phyloP scores from a whole-genome alignment of 2,113 vertebrate genomes.

The Colinus virginianus region DNA sequence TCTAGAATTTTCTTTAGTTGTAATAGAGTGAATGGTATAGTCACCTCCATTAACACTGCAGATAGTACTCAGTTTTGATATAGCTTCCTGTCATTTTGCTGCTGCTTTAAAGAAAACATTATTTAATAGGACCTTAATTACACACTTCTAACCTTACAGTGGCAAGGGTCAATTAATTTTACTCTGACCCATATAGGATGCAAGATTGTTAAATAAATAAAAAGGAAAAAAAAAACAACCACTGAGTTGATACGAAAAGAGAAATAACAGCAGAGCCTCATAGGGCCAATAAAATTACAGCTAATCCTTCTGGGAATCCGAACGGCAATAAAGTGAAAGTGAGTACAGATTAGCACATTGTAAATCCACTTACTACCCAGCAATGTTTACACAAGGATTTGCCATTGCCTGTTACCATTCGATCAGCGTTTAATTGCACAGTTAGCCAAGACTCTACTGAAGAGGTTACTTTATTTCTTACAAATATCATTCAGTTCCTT shows the following conservation, averaged over 20 bases:
- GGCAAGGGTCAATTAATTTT: conserved; percentile 65
- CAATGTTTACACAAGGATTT: conserved; percentile 85
- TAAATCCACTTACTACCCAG: conserved; percentile 86
- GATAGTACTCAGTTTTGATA: neutral
- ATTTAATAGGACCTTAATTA: conserved; percentile 55
- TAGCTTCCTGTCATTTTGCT: neutral
- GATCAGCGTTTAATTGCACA: conserved; percentile 84
- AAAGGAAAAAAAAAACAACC: conserved; percentile 20
- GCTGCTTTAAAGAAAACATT: neutral
- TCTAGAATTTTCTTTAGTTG: neutral
- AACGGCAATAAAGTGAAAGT: conserved; percentile 93
- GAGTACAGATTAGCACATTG: conserved; percentile 87
- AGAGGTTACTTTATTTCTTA: conserved; percentile 70
- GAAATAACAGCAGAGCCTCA: conserved; percentile 83
- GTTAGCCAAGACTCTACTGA: conserved; percentile 78
- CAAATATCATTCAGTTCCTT: conserved; percentile 76
- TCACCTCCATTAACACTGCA: rapidly evolving
- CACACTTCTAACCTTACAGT: conserved; percentile 35
- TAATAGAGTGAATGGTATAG: neutral
- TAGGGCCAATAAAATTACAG: conserved; percentile 90
- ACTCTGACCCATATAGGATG: conserved; percentile 28
- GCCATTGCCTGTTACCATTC: conserved; percentile 80
- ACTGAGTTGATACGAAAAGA: conserved; percentile 66
- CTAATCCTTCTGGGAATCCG: conserved; percentile 92
- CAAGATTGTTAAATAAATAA: conserved; percentile 70